Conservation (phyloP, 2,888 invertebrate species). For the Serrognathus titanus region DNA sequence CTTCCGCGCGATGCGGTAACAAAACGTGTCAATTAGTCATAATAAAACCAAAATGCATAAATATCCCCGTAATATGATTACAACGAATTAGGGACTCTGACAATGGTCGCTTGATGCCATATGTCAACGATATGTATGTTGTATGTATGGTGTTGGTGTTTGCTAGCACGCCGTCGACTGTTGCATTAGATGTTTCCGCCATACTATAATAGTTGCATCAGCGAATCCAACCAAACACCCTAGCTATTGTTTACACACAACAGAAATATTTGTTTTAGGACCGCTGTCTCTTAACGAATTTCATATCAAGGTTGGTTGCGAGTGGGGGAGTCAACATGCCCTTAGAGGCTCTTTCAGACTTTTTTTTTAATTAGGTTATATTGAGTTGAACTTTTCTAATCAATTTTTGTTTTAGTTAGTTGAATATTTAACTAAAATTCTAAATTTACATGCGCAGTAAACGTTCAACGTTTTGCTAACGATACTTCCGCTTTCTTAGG, state of each 20-base stretch:
- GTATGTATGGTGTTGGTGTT: background rate
- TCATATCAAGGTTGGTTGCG: too few species aligned
- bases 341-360: too few species aligned
- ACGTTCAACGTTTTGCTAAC: too few species aligned
- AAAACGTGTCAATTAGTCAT: slow-evolving; percentile 3
- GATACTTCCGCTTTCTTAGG: too few species aligned
- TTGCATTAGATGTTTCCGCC: background rate
- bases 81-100: slow-evolving; percentile 4
- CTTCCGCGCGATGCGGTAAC: background rate
- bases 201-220: background rate
- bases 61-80: slow-evolving; percentile 7
- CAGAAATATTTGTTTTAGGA: background rate
- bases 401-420: too few species aligned
- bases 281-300: too few species aligned
- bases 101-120: slow-evolving; percentile 1
- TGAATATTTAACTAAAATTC: too few species aligned
- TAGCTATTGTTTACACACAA: background rate
- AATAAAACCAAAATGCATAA: slow-evolving; percentile 1
- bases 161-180: background rate
- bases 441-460: too few species aligned
- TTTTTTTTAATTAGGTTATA: too few species aligned
- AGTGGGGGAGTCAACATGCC: too few species aligned
- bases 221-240: slow-evolving; percentile 4
- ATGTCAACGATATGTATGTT: background rate
- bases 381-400: too few species aligned